Evolutionary conservation across 2,797 vertebrate species (phyloP).

Genomic region (Tokudaia tokunoshimensis): DNA sequence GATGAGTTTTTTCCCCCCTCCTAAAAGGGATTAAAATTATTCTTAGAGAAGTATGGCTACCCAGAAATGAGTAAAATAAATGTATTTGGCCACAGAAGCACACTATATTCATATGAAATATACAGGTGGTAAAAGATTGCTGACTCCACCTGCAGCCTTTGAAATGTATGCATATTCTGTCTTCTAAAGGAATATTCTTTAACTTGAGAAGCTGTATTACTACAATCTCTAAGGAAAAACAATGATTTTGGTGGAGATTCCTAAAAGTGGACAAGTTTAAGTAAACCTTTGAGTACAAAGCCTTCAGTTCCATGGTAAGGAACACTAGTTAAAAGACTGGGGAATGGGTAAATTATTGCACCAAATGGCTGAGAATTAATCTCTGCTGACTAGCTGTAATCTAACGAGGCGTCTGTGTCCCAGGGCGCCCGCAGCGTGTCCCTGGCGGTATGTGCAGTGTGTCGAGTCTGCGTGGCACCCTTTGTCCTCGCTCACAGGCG

Average conservation of each 20-base stretch:
- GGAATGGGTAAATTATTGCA: slow-evolving; percentile 92
- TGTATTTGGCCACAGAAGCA: slow-evolving; percentile 24
- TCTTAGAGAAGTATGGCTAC: slow-evolving; percentile 46
- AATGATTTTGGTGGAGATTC: slow-evolving; percentile 79
- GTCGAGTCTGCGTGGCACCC: slow-evolving; percentile 90
- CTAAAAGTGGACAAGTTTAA: slow-evolving; percentile 87
- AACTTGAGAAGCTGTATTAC: slow-evolving; percentile 80
- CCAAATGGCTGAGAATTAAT: slow-evolving; percentile 93
- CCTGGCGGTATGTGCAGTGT: slow-evolving; percentile 91
- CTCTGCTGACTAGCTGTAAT: slow-evolving; percentile 91
- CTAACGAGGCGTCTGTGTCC: slow-evolving; percentile 93
- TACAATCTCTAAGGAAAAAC: slow-evolving; percentile 81
- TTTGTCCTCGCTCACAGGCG: slow-evolving; percentile 93
- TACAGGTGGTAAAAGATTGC: slow-evolving; percentile 42
- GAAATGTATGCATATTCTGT: neutral
- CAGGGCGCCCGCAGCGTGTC: slow-evolving; percentile 92
- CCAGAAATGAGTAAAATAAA: slow-evolving; percentile 60
- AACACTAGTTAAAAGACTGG: slow-evolving; percentile 89
- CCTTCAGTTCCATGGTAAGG: slow-evolving; percentile 82
- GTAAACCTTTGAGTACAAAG: slow-evolving; percentile 88
- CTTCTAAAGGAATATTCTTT: slow-evolving; percentile 80
- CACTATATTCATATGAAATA: slow-evolving; percentile 49
- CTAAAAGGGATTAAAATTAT: slow-evolving; percentile 78
- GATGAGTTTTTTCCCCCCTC: slow-evolving; percentile 67
- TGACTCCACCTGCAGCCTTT: slow-evolving; percentile 65